A percentile compares a stretch with the other conserved stretches of the same genome.
These are phyloP conservation scores for Mungos mungo DNA, from an alignment of 2,113 vertebrate genomes.

Conservation along the genomic window DNA sequence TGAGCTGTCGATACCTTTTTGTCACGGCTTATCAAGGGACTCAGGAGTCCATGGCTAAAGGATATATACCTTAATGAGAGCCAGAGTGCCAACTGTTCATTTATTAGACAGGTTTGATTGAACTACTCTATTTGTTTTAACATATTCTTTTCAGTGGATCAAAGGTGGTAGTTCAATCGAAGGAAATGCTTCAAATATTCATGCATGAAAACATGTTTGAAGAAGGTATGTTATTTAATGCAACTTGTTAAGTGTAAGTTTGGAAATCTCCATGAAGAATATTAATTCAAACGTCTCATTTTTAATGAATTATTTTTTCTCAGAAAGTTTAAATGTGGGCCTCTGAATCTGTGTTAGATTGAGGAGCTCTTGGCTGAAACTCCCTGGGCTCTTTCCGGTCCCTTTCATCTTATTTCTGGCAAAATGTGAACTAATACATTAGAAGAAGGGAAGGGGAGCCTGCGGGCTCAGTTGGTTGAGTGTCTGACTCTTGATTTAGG, in stretches of 20 bases:
- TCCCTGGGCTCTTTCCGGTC: background rate
- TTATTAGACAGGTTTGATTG: background rate
- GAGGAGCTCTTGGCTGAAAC: background rate
- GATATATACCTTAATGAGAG: background rate
- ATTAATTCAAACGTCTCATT: background rate
- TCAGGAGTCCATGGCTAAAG: background rate
- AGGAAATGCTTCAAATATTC: slow-evolving; percentile 1
- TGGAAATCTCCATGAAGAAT: background rate
- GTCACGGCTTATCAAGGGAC: background rate
- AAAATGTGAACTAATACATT: background rate
- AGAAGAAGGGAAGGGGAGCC: background rate
- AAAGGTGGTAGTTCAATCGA: background rate
- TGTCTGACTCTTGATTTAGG: no score
- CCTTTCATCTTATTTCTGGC: background rate
- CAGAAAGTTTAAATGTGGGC: background rate
- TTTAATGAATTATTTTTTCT: background rate
- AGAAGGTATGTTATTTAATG: background rate
- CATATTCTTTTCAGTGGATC: background rate
- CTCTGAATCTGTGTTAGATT: background rate
- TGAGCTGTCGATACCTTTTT: background rate
- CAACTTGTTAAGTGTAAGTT: background rate
- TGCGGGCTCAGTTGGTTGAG: no score
- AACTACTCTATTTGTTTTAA: background rate
- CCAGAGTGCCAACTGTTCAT: background rate
- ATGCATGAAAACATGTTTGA: background rate